A percentile compares a stretch with the other conserved stretches of the same genome.
Evolutionary conservation across 1,140 invertebrate species (phyloP).

Genomic region (Cydia splendana): DNA sequence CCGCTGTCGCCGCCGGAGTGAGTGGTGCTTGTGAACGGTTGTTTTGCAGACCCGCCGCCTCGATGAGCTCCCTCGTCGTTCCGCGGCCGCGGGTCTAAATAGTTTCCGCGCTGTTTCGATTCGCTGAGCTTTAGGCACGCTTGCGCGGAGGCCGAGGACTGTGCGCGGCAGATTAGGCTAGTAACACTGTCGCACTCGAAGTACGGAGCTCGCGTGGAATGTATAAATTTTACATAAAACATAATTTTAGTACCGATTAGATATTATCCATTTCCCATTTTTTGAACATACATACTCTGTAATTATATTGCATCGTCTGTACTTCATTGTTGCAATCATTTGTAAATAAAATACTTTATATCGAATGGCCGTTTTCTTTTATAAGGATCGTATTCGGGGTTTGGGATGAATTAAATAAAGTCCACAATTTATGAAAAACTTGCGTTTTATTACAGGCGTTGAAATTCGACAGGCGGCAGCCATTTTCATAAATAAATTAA

Average conservation of each 20-base stretch:
- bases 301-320: constrained; percentile 79
- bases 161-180: constrained; percentile 30
- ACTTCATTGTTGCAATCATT: constrained; percentile 81
- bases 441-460: constrained; percentile 59
- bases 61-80: background rate
- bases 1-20: constrained; percentile 32
- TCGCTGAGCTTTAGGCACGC: constrained; percentile 70
- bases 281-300: constrained; percentile 75
- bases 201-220: constrained; percentile 58
- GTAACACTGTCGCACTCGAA: constrained; percentile 34
- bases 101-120: constrained; percentile 45
- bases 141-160: constrained; percentile 30
- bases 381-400: constrained; percentile 30
- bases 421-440: constrained; percentile 41
- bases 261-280: constrained; percentile 77
- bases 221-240: constrained; percentile 71
- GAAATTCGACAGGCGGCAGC: constrained; percentile 45
- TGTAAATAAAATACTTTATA: constrained; percentile 82
- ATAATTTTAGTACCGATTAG: constrained; percentile 77
- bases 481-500: constrained; percentile 70
- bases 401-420: constrained; percentile 42
- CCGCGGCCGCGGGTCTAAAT: constrained; percentile 7
- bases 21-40: constrained; percentile 16
- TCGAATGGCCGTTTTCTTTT: constrained; percentile 53
- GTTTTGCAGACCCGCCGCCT: constrained; percentile 8